Conservation (phyloP, 2,113 vertebrate genomes). For the Perca schrenkii region DNA sequence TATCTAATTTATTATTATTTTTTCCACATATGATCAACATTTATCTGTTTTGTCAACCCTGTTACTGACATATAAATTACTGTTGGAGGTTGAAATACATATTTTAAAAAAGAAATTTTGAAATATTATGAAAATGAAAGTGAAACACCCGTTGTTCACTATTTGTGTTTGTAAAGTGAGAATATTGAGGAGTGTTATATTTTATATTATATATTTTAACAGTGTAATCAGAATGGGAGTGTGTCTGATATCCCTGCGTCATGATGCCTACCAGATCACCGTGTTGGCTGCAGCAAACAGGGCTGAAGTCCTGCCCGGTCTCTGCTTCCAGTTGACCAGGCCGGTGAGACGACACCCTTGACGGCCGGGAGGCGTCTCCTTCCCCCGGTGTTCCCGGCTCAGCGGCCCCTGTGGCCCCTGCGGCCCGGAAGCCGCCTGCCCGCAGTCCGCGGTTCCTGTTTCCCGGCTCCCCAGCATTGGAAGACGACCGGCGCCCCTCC, state of each 20-base stretch:
- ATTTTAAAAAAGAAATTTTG: no score
- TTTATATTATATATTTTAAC: no score
- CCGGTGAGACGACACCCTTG: constrained; percentile 42
- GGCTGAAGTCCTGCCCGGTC: constrained; percentile 85
- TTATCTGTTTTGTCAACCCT: no score
- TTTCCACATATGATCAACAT: no score
- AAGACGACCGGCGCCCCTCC: constrained; percentile 37
- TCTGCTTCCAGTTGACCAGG: constrained; percentile 86
- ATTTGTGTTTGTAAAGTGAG: no score
- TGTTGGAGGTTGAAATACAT: no score
- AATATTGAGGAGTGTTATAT: no score
- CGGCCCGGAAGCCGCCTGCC: constrained; percentile 29
- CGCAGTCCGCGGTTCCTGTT: constrained; percentile 38
- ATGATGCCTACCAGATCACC: constrained; percentile 72
- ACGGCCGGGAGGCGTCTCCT: constrained; percentile 24
- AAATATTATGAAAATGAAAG: no score
- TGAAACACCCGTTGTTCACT: no score
- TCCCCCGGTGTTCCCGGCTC: not conserved
- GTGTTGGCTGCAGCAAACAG: constrained; percentile 88
- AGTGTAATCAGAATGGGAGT: not conserved
- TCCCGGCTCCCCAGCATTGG: constrained; percentile 69
- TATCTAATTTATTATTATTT: no score
- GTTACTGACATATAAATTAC: no score
- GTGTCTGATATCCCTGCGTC: constrained; percentile 61
- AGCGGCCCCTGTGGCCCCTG: constrained; percentile 18